Evolutionary conservation across 2,797 vertebrate species (phyloP).

Genomic region (Falco naumanni): DNA sequence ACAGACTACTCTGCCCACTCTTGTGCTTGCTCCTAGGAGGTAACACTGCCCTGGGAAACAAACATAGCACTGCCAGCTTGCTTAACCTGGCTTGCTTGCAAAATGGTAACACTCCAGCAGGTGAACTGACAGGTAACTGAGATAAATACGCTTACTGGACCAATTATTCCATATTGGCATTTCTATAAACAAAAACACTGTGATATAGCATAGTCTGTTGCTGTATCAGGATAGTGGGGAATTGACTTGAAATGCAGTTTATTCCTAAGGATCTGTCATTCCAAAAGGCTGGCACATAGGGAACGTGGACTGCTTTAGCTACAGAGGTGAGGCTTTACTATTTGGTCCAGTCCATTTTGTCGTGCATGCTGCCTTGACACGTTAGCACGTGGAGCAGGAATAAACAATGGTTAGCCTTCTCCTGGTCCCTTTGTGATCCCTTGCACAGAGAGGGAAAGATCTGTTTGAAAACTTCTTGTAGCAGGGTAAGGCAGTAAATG

Average conservation of each 20-base stretch:
- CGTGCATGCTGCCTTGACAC: accelerated
- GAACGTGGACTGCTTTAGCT: background rate
- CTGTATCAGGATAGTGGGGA: background rate
- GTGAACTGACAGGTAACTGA: background rate
- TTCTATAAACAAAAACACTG: background rate
- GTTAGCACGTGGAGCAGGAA: background rate
- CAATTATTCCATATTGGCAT: background rate
- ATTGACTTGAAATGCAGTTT: background rate
- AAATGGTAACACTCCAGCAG: background rate
- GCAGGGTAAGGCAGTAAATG: background rate
- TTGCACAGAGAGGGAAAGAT: background rate
- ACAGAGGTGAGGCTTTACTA: too few species aligned
- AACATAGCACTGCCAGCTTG: accelerated
- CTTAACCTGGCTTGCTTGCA: background rate
- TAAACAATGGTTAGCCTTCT: background rate
- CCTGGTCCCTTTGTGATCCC: background rate
- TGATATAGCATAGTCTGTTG: background rate
- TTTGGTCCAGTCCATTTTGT: background rate
- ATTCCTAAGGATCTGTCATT: background rate
- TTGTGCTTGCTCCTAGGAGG: background rate
- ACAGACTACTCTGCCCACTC: background rate
- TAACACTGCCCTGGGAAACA: background rate
- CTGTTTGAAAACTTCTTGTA: background rate
- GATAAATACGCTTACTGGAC: background rate
- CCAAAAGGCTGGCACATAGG: background rate